Evolutionary conservation across 1,140 invertebrate genomes (phyloP).

Genomic region (Bombus fervidus): DNA sequence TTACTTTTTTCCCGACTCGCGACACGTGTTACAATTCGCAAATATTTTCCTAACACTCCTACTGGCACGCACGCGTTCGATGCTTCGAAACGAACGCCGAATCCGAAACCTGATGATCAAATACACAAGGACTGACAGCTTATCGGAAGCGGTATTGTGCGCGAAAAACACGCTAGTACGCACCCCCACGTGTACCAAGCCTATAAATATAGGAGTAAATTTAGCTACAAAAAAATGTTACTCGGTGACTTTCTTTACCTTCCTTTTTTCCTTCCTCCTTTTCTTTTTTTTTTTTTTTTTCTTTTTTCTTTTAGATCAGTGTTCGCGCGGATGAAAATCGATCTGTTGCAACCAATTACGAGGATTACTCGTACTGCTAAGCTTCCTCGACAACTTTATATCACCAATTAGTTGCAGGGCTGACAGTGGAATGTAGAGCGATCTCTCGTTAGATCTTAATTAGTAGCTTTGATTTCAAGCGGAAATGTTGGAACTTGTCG

Average conservation of each 20-base stretch:
- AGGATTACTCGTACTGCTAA: background rate
- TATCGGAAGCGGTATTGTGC: background rate
- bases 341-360: slow-evolving; percentile 14
- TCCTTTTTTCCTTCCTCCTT: background rate
- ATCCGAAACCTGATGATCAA: slow-evolving; percentile 46
- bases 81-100: slow-evolving; percentile 19
- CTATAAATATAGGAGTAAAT: slow-evolving; percentile 32
- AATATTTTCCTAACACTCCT: slow-evolving; percentile 40
- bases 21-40: slow-evolving; percentile 36
- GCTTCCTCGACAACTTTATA: slow-evolving; percentile 8
- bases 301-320: background rate
- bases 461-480: background rate
- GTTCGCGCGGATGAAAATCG: background rate
- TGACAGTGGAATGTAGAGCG: background rate
- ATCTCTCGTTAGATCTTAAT: background rate
- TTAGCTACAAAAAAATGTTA: slow-evolving; percentile 7
- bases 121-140: background rate
- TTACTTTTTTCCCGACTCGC: background rate
- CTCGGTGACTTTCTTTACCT: background rate
- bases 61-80: background rate
- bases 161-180: background rate
- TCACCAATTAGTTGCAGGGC: background rate
- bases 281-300: background rate
- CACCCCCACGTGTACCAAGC: background rate
- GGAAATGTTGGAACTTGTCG: background rate